Evolutionary conservation across 1,140 invertebrate species (phyloP), one percentile per base, ranked within the genome.

Genomic region (Euglossa dilemma): DNA sequence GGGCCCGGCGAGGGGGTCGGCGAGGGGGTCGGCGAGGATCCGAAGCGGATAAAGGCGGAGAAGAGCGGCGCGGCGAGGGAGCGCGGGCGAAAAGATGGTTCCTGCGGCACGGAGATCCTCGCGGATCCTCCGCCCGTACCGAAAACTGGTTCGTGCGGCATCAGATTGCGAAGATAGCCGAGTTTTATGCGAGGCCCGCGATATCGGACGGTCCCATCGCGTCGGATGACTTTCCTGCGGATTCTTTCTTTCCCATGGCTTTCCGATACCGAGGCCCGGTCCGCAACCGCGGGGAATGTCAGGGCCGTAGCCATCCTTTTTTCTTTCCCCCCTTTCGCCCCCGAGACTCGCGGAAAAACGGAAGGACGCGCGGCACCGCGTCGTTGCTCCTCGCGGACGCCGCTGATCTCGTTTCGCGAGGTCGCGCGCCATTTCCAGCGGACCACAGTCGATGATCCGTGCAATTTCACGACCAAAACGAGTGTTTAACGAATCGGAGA

Each of bases 131-230:
- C 87, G 87, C 87, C 87, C 83, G 85, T 86, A 92, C 84, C 92
- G 91, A 92, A 92, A 93, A 94, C 93, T 94, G 93, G 93, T 94
- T 93, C 92, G 93, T 91, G 89, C 91, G 90, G 92, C 92, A 91
- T 93, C 92, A 93, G 93, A 93, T 93, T 92, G 93, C 92, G 83
- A 93, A 94, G 93, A 94, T 94, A 94, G 89, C 84, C 80, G 88
- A 91, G 91, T 93, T 93, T 93, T 94, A 93, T 93, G 90, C 91
- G 91, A 77, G 87, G 72, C 80, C 81, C 85, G 83, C 81, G 87
- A 80, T 93, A 93, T 94, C 93, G 89, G 59, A 59, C 82, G 82
- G 91, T 91, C 93, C 92, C 91, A 94, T 94, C 93, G 92, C 90
- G 86, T 85, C 90, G 86, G 90, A 92, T 92, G 92, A 91, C 92